phyloP scores from a whole-genome alignment of 2,797 vertebrate species.

The Odontamblyopus rebecca region DNA sequence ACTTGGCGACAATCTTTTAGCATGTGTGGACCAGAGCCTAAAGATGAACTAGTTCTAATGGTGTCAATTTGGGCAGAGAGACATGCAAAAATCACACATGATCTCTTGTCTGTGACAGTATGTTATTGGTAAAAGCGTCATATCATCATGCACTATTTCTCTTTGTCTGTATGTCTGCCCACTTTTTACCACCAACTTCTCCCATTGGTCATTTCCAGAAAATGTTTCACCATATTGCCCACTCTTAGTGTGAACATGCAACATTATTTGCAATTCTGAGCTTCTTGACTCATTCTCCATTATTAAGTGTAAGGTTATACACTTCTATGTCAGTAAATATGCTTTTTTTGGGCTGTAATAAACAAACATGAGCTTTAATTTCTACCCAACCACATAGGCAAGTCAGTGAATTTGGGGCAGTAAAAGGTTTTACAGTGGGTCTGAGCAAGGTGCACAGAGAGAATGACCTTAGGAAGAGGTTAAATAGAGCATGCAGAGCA shows the following conservation, averaged over 20 bases:
- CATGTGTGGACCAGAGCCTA: conserved; percentile 7
- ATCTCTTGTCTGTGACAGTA: no score
- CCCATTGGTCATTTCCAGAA: no score
- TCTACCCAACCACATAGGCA: background rate
- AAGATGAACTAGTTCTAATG: background rate
- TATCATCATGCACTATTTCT: no score
- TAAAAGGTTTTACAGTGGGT: background rate
- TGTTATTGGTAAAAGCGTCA: no score
- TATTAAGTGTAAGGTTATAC: background rate
- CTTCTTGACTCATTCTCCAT: background rate
- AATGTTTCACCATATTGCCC: no score
- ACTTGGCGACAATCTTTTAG: conserved; percentile 20
- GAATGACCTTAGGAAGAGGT: conserved; percentile 21
- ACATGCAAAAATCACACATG: no score
- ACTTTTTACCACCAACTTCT: no score
- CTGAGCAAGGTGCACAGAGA: conserved; percentile 38
- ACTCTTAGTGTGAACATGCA: background rate
- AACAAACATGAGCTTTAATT: background rate
- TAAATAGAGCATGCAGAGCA: conserved; percentile 25
- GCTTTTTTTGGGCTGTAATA: background rate
- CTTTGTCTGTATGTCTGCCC: no score
- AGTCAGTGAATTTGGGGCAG: background rate
- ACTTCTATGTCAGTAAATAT: background rate
- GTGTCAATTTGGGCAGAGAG: no score
- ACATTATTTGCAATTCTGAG: background rate